phyloP scores from a whole-genome alignment of 1,140 invertebrate genomes.

The Eueides isabella region DNA sequence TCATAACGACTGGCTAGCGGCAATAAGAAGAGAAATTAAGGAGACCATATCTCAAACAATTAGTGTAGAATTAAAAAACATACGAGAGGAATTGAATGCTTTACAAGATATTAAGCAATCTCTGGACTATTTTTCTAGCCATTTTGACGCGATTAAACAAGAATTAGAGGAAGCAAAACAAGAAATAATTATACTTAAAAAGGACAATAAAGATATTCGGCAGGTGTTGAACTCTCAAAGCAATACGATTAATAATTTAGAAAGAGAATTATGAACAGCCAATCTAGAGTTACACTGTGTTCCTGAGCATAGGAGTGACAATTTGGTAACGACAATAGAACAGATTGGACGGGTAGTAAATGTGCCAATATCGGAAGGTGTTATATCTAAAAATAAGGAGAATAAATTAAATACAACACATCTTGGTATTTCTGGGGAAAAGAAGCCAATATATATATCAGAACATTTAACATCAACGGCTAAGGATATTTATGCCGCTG shows the following conservation, averaged over 20 bases:
- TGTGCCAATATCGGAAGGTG: neutral
- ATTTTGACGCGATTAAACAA: neutral
- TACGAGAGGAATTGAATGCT: neutral
- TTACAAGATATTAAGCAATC: neutral
- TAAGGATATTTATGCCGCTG: slow-evolving; percentile 19
- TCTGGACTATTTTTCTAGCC: neutral
- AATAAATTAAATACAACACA: slow-evolving; percentile 18
- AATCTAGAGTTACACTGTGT: neutral
- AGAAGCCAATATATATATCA: slow-evolving; percentile 15
- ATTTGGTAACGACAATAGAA: no score
- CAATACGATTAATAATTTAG: neutral
- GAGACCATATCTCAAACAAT: neutral
- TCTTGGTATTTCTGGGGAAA: slow-evolving; percentile 19
- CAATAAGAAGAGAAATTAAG: neutral
- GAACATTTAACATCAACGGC: slow-evolving; percentile 15
- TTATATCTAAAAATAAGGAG: neutral
- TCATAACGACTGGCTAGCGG: neutral
- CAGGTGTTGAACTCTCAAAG: neutral
- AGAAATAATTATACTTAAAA: neutral
- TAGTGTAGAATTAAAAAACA: slow-evolving; percentile 14
- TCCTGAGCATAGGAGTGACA: no score
- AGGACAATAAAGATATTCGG: neutral
- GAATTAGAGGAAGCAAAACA: slow-evolving; percentile 1
- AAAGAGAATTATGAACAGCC: neutral
- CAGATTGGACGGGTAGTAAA: no score